These are phyloP conservation scores for Odocoileus hemionus DNA, from an alignment of 2,113 vertebrate species.

Conservation along the genomic window DNA sequence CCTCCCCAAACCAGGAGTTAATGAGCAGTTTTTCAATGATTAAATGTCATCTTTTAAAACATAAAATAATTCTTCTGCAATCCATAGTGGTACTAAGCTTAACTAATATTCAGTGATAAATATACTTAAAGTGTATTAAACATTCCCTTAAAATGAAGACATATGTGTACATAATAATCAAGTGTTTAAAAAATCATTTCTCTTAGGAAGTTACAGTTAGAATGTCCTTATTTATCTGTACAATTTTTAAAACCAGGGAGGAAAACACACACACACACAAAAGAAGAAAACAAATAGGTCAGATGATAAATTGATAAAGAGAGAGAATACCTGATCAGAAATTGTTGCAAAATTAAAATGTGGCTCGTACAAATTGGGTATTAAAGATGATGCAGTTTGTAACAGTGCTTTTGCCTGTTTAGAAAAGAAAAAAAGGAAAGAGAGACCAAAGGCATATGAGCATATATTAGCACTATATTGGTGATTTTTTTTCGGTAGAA, in stretches of 20 bases:
- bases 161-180: neutral
- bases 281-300: neutral
- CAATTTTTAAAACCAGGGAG: neutral
- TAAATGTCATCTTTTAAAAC: conserved; percentile 20
- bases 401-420: conserved; percentile 92
- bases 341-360: conserved; percentile 95
- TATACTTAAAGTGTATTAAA: conserved; percentile 1
- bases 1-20: neutral
- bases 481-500: neutral
- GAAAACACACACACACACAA: neutral
- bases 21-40: neutral
- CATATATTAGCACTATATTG: neutral
- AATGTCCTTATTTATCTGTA: conserved; percentile 19
- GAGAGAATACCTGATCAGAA: conserved; percentile 90
- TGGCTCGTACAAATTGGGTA: conserved; percentile 95
- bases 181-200: neutral
- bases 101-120: neutral
- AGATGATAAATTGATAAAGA: neutral
- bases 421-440: neutral
- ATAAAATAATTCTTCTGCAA: conserved; percentile 15
- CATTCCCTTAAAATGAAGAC: neutral
- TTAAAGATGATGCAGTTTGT: conserved; percentile 91
- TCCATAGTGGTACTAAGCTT: neutral
- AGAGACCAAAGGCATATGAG: neutral
- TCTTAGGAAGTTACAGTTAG: conserved; percentile 7